Conservation (phyloP, 2,113 vertebrate genomes). For the Puma concolor region DNA sequence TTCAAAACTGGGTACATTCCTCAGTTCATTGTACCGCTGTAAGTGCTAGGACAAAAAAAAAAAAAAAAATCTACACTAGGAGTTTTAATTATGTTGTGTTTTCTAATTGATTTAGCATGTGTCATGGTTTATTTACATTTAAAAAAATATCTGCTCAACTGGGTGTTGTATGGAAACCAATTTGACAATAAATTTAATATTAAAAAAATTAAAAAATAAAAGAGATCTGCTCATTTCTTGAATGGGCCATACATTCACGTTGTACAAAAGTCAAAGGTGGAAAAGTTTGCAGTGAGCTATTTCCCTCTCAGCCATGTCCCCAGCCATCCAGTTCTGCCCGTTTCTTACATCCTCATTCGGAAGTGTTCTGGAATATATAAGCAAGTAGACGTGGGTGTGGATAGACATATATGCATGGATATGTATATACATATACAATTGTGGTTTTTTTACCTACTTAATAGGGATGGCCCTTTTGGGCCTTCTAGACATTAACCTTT, state of each 20-base stretch:
- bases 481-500: not conserved
- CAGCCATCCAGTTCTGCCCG: not conserved
- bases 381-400: not conserved
- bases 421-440: not conserved
- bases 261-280: not conserved
- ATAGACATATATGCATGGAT: not conserved
- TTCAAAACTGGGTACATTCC: not conserved
- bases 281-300: not conserved
- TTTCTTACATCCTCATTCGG: not conserved
- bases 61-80: not conserved
- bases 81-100: not conserved
- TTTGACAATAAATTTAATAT: too few relatives aligned
- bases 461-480: not conserved
- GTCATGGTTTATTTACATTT: not conserved
- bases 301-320: not conserved
- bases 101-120: not conserved
- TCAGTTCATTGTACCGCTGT: not conserved
- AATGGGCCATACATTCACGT: not conserved
- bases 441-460: not conserved
- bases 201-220: not conserved
- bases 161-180: too few relatives aligned
- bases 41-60: not conserved
- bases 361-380: conserved; percentile 16
- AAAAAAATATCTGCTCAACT: not conserved
- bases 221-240: not conserved